Percentiles rank a stretch among this genome's conserved stretches.
Evolutionary conservation across 2,888 invertebrate species (phyloP).

Genomic region (Alsophila aescularia): DNA sequence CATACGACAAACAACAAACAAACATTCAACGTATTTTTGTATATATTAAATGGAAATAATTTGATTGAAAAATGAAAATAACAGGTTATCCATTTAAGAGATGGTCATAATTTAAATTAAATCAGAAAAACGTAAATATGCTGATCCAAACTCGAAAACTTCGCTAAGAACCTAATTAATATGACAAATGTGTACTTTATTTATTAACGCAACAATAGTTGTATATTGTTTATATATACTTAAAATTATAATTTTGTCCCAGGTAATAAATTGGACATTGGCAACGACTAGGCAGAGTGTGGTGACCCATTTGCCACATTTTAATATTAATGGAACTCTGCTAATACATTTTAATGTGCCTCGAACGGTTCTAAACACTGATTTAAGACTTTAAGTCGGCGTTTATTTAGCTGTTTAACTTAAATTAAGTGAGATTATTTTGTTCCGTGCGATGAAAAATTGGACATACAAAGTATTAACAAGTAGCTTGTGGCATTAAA

Average conservation of each 20-base stretch:
- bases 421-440: constrained; percentile 15
- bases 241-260: constrained; percentile 21
- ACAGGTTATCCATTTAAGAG: background rate
- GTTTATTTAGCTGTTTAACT: constrained; percentile 11
- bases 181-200: constrained; percentile 13
- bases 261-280: constrained; percentile 21
- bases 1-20: no score
- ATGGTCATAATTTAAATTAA: constrained; percentile 11
- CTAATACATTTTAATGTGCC: constrained; percentile 32
- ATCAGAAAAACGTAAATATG: constrained; percentile 12
- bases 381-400: constrained; percentile 18
- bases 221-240: constrained; percentile 4
- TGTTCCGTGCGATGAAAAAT: constrained; percentile 11
- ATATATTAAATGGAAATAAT: no score
- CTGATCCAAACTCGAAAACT: constrained; percentile 4
- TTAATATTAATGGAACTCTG: constrained; percentile 34
- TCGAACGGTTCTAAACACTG: constrained; percentile 21
- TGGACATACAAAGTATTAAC: background rate
- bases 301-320: constrained; percentile 25
- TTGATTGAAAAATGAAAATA: no score
- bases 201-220: constrained; percentile 12
- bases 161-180: constrained; percentile 19
- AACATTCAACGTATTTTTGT: no score
- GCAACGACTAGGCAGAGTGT: constrained; percentile 21
- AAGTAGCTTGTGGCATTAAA: background rate